These are phyloP conservation scores for Pampus argenteus DNA, from an alignment of 2,797 vertebrate genomes.

Conservation along the genomic window DNA sequence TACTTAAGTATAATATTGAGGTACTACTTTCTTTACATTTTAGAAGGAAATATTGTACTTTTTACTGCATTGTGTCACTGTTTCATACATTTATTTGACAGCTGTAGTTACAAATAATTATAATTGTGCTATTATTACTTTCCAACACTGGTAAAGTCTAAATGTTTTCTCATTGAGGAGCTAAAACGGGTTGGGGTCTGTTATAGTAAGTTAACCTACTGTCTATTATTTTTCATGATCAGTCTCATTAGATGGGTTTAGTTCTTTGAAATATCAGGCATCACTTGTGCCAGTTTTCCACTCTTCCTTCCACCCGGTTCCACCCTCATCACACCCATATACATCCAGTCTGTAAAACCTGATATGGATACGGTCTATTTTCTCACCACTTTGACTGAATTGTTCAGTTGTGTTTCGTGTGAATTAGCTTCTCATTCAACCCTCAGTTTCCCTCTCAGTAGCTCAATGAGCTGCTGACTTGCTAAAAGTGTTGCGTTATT, in stretches of 20 bases:
- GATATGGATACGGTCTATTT: conserved; percentile 18
- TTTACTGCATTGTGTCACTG: too few species aligned
- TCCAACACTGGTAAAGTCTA: not conserved
- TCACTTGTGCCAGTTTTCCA: not conserved
- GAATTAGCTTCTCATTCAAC: conserved; percentile 20
- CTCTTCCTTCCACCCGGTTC: not conserved
- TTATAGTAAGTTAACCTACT: not conserved
- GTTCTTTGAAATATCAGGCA: not conserved
- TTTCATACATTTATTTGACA: too few species aligned
- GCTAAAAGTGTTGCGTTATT: conserved; percentile 30
- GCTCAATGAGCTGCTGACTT: conserved; percentile 23
- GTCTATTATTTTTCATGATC: not conserved
- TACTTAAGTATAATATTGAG: too few species aligned
- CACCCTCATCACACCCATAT: not conserved
- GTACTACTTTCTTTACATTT: too few species aligned
- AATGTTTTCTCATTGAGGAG: not conserved
- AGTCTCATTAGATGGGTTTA: not conserved
- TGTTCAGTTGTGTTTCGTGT: conserved; percentile 28
- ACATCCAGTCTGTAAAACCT: conserved; percentile 13
- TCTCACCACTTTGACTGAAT: not conserved
- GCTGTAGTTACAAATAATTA: too few species aligned
- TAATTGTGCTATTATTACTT: too few species aligned
- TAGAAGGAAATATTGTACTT: too few species aligned
- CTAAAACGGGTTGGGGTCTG: not conserved
- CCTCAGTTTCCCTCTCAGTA: not conserved